Conservation (phyloP, 2,113 vertebrate genomes). For the Formicarius rufipectus region DNA sequence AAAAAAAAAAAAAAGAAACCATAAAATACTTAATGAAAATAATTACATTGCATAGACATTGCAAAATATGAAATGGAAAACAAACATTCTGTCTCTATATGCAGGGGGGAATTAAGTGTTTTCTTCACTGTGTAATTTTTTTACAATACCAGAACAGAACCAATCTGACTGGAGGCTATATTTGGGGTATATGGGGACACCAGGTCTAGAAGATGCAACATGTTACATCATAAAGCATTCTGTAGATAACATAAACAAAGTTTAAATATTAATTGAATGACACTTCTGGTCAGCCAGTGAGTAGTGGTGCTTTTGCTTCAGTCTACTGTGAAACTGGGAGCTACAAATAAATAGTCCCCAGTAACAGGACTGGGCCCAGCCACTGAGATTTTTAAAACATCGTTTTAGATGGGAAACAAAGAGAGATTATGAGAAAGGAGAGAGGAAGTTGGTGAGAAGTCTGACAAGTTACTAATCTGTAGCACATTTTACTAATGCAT, state of each 20-base stretch:
- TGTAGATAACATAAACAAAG: not conserved
- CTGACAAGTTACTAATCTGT: not conserved
- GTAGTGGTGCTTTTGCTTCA: not conserved
- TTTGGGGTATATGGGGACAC: not conserved
- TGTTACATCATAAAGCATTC: not conserved
- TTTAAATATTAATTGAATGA: not conserved
- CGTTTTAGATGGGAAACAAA: not conserved
- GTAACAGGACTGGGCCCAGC: not conserved
- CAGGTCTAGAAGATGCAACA: not conserved
- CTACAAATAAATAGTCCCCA: not conserved
- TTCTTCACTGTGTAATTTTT: not conserved
- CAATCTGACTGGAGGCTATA: not conserved
- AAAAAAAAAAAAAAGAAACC: too few relatives aligned
- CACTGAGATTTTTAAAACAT: not conserved
- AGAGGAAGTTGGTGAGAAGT: not conserved
- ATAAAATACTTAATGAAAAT: not conserved
- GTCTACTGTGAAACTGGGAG: not conserved
- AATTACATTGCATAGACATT: not conserved
- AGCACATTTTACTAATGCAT: not conserved
- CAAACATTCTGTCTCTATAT: not conserved
- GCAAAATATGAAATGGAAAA: not conserved
- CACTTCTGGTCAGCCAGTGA: not conserved
- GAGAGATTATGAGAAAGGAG: not conserved
- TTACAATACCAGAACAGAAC: not conserved
- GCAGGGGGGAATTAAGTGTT: not conserved